Base-by-base conservation (phyloP, 2,113 vertebrate genomes). In the Chitala chitala region DNA sequence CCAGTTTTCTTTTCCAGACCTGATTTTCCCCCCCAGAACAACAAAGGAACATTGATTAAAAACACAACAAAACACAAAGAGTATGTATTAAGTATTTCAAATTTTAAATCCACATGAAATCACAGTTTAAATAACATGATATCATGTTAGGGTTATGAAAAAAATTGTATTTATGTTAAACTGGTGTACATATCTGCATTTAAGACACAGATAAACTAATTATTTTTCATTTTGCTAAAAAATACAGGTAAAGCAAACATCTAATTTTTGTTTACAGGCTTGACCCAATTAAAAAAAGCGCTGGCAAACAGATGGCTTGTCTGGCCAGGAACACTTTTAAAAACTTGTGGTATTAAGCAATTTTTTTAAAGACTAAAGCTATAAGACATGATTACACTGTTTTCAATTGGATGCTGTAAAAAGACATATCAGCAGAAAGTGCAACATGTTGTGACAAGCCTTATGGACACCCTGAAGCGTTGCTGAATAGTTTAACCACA, bases 1-100 rank as follows among this genome's bases (percentile, higher is more conserved):
- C 82, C 78, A 86, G 80, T 80, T 46, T 46, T n/a, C 24, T 78
- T 81, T n/a, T n/a, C n/a, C n/a, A n/a, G n/a, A n/a, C n/a, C 53
- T 76, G 24, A 44, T 56, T 20, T 56, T 50, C 48, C 38, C 64
- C 64, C 44, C 4, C 4, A 46, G 40, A 69, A 69, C 17, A 72
- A 68, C 64, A 68, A 26, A 73, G 15, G 26, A 69, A 36, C 17
- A 59, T 42, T 61, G 61, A n/a, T n/a, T 4, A 33, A 73, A 73
- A 36, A 33, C 31, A 33, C 26, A 61, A 53, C 36, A 20, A 40
- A 33, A 48, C 12, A 48, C 7, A 48, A 15, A 5, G 42, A 58
- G 26, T 59, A 10, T 72, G 24, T 59, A 58, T 58, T 12, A 50
- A 66, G 31, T 53, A 53, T 6, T 20, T 70, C 6, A 6, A 9